phyloP scores from a whole-genome alignment of 2,113 vertebrate genomes.

The Diadophis punctatus region DNA sequence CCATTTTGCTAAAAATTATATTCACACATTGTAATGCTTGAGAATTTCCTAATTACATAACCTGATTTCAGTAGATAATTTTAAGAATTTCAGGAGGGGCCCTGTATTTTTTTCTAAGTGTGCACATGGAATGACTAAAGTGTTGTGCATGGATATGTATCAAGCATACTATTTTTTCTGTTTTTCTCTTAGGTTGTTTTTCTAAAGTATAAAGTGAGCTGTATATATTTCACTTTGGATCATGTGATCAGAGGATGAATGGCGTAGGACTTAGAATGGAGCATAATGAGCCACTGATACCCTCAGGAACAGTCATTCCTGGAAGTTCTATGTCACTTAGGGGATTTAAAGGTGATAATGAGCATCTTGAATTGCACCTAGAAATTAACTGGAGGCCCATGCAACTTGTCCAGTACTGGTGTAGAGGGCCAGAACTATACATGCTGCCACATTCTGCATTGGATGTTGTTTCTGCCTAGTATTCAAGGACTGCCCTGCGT shows the following conservation, averaged over 20 bases:
- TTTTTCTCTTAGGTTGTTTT: not conserved
- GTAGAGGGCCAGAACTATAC: not conserved
- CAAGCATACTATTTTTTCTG: not conserved
- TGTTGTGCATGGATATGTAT: not conserved
- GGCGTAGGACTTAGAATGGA: not conserved
- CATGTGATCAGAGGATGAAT: not conserved
- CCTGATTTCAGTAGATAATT: not conserved
- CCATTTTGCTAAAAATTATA: not conserved
- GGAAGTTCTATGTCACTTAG: not conserved
- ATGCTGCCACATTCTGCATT: not conserved
- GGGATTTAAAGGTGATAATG: not conserved
- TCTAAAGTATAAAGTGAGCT: not conserved
- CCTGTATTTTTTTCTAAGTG: not conserved
- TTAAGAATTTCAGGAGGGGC: not conserved
- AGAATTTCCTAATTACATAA: not conserved
- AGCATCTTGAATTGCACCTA: not conserved
- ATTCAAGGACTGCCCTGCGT: not conserved
- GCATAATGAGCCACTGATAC: not conserved
- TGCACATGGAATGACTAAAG: not conserved
- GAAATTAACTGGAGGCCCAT: not conserved
- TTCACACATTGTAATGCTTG: conserved; percentile 10
- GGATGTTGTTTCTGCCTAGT: not conserved
- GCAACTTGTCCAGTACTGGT: not conserved
- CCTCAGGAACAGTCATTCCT: not conserved
- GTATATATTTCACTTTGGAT: not conserved